Evolutionary conservation across 2,113 vertebrate species (phyloP), one percentile per base, ranked within the genome.

Genomic region (human (Homo sapiens)): DNA sequence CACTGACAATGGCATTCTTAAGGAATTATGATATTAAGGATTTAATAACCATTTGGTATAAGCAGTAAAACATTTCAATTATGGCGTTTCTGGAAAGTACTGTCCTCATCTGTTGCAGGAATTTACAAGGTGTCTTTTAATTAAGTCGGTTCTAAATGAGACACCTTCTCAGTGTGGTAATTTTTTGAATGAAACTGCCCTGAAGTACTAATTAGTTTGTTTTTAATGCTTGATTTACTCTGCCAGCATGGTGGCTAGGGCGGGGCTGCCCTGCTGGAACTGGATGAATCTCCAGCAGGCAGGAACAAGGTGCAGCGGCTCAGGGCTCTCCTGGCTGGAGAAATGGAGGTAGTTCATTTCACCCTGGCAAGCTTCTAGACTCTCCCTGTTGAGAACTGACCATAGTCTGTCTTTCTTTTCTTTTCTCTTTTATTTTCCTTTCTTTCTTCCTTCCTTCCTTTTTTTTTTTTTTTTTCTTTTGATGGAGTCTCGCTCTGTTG

Each of bases 171-270:
- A 2, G 96, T 48, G 35, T 4, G 0, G 89, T 35, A 38, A 94
- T 96, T 95, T 97, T 95, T 93, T 97, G 96, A 97, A 97, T 95
- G 97, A 95, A 97, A 94, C 89, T 91, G 48, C 91, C 90, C 93
- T 59, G 84, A 94, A 96, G 94, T 97, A 82, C 96, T 97, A 96
- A 97, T 97, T 97, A 95, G 88, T 96, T 84, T 92, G 96, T 94
- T 94, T 97, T 89, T 85, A 90, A 92, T 88, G 90, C 88, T 89
- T 86, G 38, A 85, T 92, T 95, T 81, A 30, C 93, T 23, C 93
- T 43, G 80, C 94, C 50, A 59, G 30, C 23, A 0, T 7, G 79
- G 83, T 68, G 82, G 94, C 32, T 35, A 85, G 95, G 97, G 96
- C 40, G 84, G 88, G 81, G 88, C 72, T 81, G 89, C 43, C 93